Base-by-base conservation (phyloP, 2,113 vertebrate genomes). In the Haplochromis burtoni region DNA sequence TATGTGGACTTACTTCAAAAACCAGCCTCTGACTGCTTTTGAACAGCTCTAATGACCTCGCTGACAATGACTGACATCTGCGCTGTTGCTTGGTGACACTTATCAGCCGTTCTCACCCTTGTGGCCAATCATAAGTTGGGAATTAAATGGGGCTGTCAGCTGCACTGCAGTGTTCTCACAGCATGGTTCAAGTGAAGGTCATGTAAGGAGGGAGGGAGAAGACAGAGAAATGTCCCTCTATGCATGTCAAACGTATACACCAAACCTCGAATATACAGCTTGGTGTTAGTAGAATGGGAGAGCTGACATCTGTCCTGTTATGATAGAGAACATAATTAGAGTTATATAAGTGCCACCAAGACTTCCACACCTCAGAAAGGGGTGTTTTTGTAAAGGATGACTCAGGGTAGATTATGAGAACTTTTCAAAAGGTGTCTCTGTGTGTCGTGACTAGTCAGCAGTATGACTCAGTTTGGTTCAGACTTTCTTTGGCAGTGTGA, bases 121-220 rank as follows among this genome's bases (percentile, higher is more conserved):
- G 80, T 55, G 40, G 66, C 80, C 80, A 83, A 66, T 86, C 40
- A 86, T 31, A 83, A 79, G 63, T 76, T 86, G 81, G 59, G 76
- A 79, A 85, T 87, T 80, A 83, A 85, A 86, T 16, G 26, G 59
- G 16, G 55, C 40, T 90, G 87, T 84, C 80, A 81, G 68, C 88
- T 59, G 80, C 53, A 55, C 71, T 35, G 79, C 57, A 26, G 54
- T 73, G 55, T 33, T 90, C 63, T 82, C 66, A 55, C 53, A 6
- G 59, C 12, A 35, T 49, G 86, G 88, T 86, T 91, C 73, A 90
- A 82, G 29, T 86, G 73, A 87, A 91, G 91, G 87, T 88, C 85
- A 76, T n/a, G 49, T 42, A 17, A 63, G 11, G 31, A 9, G 7
- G 26, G 68, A 31, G 8, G 8, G 51, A 42, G 31, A 66, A 45